These are phyloP conservation scores for Calyptomena viridis DNA, from an alignment of 2,113 vertebrate genomes.

Conservation along the genomic window DNA sequence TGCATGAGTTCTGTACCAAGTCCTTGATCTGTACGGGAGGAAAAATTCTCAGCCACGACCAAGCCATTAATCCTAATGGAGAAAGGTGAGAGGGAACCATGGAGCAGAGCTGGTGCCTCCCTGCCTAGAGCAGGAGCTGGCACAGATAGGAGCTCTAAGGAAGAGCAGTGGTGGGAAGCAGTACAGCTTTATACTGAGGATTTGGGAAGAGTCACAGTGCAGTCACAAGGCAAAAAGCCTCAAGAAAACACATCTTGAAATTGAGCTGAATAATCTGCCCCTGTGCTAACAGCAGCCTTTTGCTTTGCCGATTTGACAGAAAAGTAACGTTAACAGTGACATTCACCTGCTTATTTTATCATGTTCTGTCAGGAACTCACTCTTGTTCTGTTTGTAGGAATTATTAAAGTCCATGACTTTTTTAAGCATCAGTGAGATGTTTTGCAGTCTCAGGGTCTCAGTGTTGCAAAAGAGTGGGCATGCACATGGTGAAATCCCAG, in stretches of 20 bases:
- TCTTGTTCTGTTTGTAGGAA: neutral
- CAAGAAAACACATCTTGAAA: neutral
- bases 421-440: neutral
- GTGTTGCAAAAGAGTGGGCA: neutral
- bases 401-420: neutral
- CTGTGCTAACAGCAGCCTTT: neutral
- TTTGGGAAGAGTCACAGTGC: accelerated
- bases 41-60: neutral
- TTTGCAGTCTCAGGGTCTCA: neutral
- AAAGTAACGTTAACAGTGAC: neutral
- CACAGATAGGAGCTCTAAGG: neutral
- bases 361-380: neutral
- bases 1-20: neutral
- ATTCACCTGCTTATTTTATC: neutral
- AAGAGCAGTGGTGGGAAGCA: neutral
- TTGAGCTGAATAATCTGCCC: neutral
- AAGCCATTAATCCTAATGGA: neutral
- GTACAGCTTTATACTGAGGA: neutral
- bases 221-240: neutral
- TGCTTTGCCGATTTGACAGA: neutral
- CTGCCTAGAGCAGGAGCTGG: neutral
- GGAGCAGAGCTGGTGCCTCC: neutral
- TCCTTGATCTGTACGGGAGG: neutral
- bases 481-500: neutral
- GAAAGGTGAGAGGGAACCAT: neutral